Evolutionary conservation across 2,797 vertebrate genomes (phyloP).

Genomic region (Gymnocypris eckloni): DNA sequence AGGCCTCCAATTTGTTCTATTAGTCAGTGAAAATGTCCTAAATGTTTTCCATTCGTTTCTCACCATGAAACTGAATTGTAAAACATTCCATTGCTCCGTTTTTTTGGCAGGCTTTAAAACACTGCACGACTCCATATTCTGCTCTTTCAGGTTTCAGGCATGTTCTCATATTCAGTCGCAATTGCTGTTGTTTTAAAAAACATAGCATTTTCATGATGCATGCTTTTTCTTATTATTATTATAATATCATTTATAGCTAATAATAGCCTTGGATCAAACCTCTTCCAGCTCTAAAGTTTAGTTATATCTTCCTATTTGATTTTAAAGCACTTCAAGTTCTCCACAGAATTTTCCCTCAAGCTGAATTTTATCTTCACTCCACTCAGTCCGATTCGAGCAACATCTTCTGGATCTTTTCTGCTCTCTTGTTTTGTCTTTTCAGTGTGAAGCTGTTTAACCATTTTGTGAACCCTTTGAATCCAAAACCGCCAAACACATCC

Average conservation of each 20-base stretch:
- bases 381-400: not conserved
- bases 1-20: not conserved
- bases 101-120: not conserved
- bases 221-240: too few relatives aligned
- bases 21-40: not conserved
- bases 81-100: not conserved
- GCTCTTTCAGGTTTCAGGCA: not conserved
- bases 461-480: not conserved
- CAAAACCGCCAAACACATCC: not conserved
- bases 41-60: not conserved
- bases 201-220: not conserved
- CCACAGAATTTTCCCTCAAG: not conserved
- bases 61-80: not conserved
- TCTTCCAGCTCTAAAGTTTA: not conserved
- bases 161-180: not conserved
- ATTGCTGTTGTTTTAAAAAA: not conserved
- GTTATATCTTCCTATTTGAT: not conserved
- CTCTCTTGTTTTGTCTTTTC: constrained; percentile 11
- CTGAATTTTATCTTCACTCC: constrained; percentile 8
- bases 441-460: constrained; percentile 5
- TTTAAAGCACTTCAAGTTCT: not conserved
- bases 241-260: not conserved
- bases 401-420: not conserved
- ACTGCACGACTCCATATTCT: not conserved
- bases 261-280: not conserved